These are phyloP conservation scores for Vulpes vulpes DNA, from an alignment of 2,113 vertebrate genomes.

Conservation along the genomic window DNA sequence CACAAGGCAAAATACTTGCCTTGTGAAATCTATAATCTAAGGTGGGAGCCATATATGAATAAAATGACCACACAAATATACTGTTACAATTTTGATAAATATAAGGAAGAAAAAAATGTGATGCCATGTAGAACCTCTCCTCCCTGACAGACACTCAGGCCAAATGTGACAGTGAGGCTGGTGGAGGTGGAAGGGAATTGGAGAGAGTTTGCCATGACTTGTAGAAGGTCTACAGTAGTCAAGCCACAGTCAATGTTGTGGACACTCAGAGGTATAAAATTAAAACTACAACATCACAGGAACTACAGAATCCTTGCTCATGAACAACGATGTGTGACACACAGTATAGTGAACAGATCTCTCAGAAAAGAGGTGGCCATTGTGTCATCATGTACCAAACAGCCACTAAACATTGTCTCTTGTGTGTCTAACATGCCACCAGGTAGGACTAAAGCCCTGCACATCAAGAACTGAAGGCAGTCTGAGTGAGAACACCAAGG, in stretches of 20 bases:
- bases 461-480: background rate
- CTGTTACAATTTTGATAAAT: constrained; percentile 37
- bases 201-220: background rate
- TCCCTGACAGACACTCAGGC: background rate
- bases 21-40: constrained; percentile 27
- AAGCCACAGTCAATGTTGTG: background rate
- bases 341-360: background rate
- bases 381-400: background rate
- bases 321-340: background rate
- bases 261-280: background rate
- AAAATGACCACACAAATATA: background rate
- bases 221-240: background rate
- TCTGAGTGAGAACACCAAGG: background rate
- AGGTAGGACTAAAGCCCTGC: background rate
- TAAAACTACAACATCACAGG: background rate
- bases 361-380: background rate
- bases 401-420: background rate
- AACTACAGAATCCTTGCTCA: background rate
- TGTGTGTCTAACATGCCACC: background rate
- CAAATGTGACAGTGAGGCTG: background rate
- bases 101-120: background rate
- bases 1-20: background rate
- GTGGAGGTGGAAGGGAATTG: background rate
- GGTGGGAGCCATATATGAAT: background rate
- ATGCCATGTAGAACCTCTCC: background rate